These are phyloP conservation scores for Hyperopisus bebe DNA, from an alignment of 2,113 vertebrate genomes.

Conservation along the genomic window DNA sequence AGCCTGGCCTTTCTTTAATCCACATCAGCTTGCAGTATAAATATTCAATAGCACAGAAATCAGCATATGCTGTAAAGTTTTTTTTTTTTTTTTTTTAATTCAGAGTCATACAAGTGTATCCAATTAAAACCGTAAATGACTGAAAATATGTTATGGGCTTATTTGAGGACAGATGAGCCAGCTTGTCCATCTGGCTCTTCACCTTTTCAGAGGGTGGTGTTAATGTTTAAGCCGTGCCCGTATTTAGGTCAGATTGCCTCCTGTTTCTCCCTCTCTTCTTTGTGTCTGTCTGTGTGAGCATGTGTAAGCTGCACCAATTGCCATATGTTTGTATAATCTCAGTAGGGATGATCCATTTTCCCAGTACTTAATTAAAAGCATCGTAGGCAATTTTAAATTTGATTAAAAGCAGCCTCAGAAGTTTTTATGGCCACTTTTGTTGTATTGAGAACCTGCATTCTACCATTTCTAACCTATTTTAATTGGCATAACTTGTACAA, in stretches of 20 bases:
- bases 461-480: conserved; percentile 15
- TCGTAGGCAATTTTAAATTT: conserved; percentile 24
- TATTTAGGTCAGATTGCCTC: conserved; percentile 18
- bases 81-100: not conserved
- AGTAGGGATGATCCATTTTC: conserved; percentile 12
- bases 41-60: not conserved
- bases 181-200: conserved; percentile 11
- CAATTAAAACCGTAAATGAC: conserved; percentile 1
- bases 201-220: not conserved
- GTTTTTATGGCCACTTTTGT: conserved; percentile 18
- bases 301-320: conserved; percentile 5
- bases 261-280: not conserved
- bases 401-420: conserved; percentile 20
- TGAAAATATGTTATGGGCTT: not conserved
- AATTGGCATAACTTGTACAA: conserved; percentile 17
- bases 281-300: not conserved
- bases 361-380: conserved; percentile 26
- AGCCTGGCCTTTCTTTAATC: not conserved
- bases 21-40: not conserved
- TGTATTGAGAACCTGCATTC: conserved; percentile 15
- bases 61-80: conserved; percentile 4
- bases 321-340: conserved; percentile 21
- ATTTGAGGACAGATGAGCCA: conserved; percentile 1
- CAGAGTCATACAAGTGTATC: conserved; percentile 11
- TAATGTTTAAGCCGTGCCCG: not conserved